Conservation (phyloP, 1,140 invertebrate genomes). For the Pemphigus obesinymphae region DNA sequence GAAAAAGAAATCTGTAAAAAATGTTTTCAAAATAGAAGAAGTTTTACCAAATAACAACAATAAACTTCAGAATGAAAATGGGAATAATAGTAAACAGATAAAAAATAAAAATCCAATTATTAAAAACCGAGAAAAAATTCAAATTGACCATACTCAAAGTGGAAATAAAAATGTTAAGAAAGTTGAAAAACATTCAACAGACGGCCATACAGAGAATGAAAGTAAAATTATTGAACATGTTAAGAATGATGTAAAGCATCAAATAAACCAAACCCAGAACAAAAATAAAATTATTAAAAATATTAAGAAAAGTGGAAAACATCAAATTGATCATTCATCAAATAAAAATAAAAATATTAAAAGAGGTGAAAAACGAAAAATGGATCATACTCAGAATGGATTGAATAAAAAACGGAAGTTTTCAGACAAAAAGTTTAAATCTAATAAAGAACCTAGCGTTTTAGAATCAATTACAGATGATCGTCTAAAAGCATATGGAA, state of each 20-base stretch:
- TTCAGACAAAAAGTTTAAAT: not conserved
- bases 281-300: not conserved
- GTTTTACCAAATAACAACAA: not conserved
- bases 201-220: not conserved
- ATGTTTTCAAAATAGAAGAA: constrained; percentile 27
- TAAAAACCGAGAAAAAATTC: not conserved
- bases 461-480: constrained; percentile 60
- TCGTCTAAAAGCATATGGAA: constrained; percentile 78
- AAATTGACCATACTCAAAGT: not conserved
- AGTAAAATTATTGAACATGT: not conserved
- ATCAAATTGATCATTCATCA: not conserved
- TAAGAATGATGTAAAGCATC: not conserved
- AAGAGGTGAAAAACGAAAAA: constrained; percentile 22
- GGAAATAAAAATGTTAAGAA: not conserved
- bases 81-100: not conserved
- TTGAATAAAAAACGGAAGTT: constrained; percentile 4
- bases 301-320: not conserved
- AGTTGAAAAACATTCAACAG: not conserved
- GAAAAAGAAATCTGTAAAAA: not conserved
- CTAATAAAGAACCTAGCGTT: constrained; percentile 21
- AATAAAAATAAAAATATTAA: not conserved
- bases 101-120: not conserved
- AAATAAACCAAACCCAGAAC: not conserved
- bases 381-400: not conserved
- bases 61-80: not conserved